Evolutionary conservation across 2,113 vertebrate genomes (phyloP), one percentile per base, ranked within the genome.

Genomic region (Gobio gobio): DNA sequence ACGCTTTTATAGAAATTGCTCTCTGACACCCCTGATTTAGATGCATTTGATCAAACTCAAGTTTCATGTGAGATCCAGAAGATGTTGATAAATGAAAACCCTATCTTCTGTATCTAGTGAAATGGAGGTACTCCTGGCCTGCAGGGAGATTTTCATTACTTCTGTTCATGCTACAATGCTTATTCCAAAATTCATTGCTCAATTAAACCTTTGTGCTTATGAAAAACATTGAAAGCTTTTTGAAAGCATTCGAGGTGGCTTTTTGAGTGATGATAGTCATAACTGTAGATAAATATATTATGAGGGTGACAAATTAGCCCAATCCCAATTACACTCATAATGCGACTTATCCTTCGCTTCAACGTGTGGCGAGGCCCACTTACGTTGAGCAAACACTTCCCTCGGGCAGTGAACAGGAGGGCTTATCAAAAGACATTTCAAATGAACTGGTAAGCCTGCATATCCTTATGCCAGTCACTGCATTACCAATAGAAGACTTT

Each of bases 241-340:
- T 24, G 14, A 80, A 63, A 64, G 58, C n/a, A 26, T 24, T 51
- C n/a, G 36, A 33, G 13, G 33, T 43, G 13, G 20, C 12, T 47
- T 74, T 64, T 82, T 64, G 59, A 82, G 63, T 43, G n/a, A 56
- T 70, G 58, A 66, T 66, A 45, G 43, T 47, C 56, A 58, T 40
- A 74, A 82, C 56, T 16, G 12, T 54, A 47, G 45, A 82, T 81
- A 82, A 77, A 86, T 36, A 56, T 54, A 56, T 82, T 33, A 82
- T 3, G 36, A 45, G 36, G 18, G 1, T 14, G 9, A 36, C 59
- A 54, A 76, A 82, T 86, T 16, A 29, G 70, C 59, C 54, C 85
- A 81, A 14, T 56, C 3, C 12, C 12, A 45, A 49, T 56, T 56
- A 82, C 24, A 20, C n/a, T 64, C 51, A 61, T 78, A 43, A 79